Evolutionary conservation across 2,113 vertebrate genomes (phyloP).

Genomic region (Nycticorax nycticorax): DNA sequence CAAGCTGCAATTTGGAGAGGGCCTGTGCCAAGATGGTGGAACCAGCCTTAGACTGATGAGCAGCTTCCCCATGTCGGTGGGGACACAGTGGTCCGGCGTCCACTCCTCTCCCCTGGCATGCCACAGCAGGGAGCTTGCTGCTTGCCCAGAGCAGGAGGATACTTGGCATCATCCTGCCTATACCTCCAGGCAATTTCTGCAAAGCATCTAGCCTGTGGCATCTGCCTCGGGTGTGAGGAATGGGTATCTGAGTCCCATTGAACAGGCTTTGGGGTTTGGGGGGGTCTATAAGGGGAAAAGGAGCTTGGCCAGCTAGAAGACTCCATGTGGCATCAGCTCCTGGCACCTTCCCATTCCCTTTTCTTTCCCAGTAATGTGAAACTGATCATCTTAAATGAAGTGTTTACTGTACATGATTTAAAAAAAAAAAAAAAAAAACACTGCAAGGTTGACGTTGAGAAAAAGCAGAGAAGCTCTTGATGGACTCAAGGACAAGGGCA

Average conservation of each 20-base stretch:
- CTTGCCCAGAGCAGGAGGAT: neutral
- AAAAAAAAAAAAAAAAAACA: neutral
- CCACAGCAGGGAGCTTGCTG: accelerated
- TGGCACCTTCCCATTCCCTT: neutral
- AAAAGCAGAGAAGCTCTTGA: neutral
- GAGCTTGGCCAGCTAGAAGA: neutral
- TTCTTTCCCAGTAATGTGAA: conserved; percentile 9
- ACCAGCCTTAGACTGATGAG: neutral
- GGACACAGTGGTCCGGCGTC: accelerated
- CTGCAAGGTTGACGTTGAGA: neutral
- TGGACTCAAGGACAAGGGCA: accelerated
- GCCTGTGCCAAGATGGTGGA: neutral
- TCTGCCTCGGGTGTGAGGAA: neutral
- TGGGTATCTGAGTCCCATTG: neutral
- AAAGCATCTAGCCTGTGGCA: neutral
- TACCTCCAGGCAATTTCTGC: neutral
- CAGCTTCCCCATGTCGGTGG: neutral
- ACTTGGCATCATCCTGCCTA: neutral
- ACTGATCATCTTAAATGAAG: neutral
- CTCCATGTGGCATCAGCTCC: neutral
- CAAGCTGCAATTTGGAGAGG: neutral
- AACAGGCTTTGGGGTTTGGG: neutral
- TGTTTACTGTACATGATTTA: neutral
- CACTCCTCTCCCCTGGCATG: accelerated
- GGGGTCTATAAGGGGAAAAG: neutral